Evolutionary conservation across 2,113 vertebrate species (phyloP), one percentile per base, ranked within the genome.

Genomic region (Xiphophorus maculatus): DNA sequence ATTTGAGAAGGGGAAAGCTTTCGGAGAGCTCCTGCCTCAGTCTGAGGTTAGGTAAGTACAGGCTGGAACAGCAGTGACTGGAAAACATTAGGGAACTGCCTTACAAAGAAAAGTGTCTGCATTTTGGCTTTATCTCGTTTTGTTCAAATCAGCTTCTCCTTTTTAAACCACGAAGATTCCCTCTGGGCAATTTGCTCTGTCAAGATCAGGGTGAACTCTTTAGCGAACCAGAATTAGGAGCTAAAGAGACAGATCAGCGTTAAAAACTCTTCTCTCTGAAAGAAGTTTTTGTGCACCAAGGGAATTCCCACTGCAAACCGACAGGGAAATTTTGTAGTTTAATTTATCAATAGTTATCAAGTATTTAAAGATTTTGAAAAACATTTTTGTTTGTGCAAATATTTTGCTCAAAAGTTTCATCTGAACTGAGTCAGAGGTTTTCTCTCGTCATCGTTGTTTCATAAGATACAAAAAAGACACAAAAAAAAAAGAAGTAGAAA

Each of bases 1-100:
- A 88, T 54, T 32, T 17, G 25, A 74, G 65, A 77, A 4, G 0
- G 1, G 0, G 1, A 22, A 17, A 70, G 5, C 70, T 65, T 65
- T 25, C 44, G 69, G 48, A 79, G 42, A 61, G 80, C 65, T 74
- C 70, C 66, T 79, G 61, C 79, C 42, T 83, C 61, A 44, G 30
- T 71, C 37, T 62, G 58, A 51, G 73, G 28, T 62, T 67, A 51
- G 82, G 89, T 91, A 80, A 89, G 89, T 85, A 25, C 28, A 22
- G 71, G 29, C 6, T 66, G 71, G 14, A 73, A 27, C 9, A 28
- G n/a, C 28, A 22, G 29, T 3, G 17, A 32, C 25, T 25, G 27
- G 6, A 69, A 63, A 66, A 48, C 2, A 32, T 63, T 51, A 17
- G 33, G 22, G 9, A 58, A 10, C 8, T 58, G 25, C 25, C 7